Evolutionary conservation across 1,140 invertebrate species (phyloP).

Genomic region (Dreissena rostriformis): DNA sequence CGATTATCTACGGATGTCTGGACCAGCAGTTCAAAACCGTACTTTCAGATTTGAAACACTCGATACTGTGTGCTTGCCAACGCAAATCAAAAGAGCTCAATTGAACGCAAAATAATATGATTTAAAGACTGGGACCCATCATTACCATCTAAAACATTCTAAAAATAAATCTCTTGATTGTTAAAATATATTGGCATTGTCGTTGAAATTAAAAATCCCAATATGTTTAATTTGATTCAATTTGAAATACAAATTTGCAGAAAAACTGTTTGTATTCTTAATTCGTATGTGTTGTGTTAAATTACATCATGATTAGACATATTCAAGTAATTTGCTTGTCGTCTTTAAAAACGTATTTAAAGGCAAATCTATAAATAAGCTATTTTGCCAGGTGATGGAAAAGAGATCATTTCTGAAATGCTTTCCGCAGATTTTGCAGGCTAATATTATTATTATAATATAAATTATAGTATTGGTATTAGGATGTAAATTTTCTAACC

Average conservation of each 20-base stretch:
- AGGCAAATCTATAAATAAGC: conserved; percentile 14
- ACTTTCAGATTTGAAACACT: neutral
- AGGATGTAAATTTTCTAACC: conserved; percentile 11
- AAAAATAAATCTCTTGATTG: conserved; percentile 4
- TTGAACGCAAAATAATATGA: too few relatives aligned
- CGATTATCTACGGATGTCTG: conserved; percentile 33
- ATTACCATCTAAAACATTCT: neutral
- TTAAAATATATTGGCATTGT: too few relatives aligned
- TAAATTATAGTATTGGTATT: neutral
- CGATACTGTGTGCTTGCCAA: neutral
- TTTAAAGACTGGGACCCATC: too few relatives aligned
- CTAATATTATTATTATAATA: too few relatives aligned
- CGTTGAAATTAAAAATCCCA: too few relatives aligned
- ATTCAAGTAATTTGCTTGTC: too few relatives aligned
- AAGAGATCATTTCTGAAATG: neutral
- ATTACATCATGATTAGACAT: too few relatives aligned
- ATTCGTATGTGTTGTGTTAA: too few relatives aligned
- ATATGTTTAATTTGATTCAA: too few relatives aligned
- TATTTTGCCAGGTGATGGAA: conserved; percentile 14
- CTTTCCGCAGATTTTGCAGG: neutral
- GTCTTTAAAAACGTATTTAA: too few relatives aligned
- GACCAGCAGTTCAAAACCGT: conserved; percentile 30
- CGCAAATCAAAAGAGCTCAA: neutral
- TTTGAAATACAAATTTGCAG: too few relatives aligned
- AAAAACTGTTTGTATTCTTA: too few relatives aligned